Evolutionary conservation across 2,797 vertebrate genomes (phyloP).

Genomic region (Malacoraja senta): DNA sequence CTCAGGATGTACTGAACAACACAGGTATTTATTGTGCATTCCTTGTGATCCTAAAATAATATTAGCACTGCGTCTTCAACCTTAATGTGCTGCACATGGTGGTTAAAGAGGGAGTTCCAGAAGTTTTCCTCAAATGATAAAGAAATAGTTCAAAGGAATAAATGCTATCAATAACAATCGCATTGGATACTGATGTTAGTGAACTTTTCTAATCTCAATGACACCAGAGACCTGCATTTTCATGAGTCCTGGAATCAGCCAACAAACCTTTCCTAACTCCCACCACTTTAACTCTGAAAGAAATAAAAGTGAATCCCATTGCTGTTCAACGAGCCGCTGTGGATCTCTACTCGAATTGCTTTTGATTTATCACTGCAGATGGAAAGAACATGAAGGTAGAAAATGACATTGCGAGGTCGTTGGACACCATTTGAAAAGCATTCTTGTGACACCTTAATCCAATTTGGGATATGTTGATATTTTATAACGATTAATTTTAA

Average conservation of each 20-base stretch:
- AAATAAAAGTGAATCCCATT: neutral
- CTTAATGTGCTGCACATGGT: neutral
- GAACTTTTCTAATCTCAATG: neutral
- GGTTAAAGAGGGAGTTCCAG: neutral
- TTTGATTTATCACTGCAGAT: neutral
- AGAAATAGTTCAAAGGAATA: neutral
- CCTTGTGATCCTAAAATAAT: neutral
- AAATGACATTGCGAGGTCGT: neutral
- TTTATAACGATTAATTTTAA: neutral
- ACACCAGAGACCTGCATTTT: neutral
- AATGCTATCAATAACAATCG: neutral
- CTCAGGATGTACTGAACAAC: neutral
- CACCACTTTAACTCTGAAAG: neutral
- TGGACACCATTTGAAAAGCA: neutral
- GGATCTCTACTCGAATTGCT: neutral
- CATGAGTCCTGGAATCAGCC: neutral
- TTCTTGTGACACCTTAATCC: neutral
- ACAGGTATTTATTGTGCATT: neutral
- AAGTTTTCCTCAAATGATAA: neutral
- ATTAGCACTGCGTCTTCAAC: neutral
- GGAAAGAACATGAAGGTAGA: neutral
- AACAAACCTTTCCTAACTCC: neutral
- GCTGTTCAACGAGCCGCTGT: neutral
- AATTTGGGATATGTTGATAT: neutral
- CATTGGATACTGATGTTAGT: neutral